Conservation (phyloP, 1,140 invertebrate species). For the Cydia pomonella region DNA sequence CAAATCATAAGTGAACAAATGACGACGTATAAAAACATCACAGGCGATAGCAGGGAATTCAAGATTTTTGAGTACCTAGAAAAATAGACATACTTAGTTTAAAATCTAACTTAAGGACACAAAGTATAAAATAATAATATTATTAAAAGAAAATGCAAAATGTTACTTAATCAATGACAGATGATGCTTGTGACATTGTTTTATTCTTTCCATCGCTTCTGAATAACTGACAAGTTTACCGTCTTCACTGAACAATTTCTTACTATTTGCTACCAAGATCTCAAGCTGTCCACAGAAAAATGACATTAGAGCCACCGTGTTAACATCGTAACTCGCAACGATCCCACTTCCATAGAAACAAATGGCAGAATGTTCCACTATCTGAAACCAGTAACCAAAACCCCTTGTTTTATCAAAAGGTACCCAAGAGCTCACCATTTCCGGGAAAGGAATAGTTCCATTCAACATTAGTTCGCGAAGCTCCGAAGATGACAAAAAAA, state of each 20-base stretch:
- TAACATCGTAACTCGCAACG: conserved; percentile 64
- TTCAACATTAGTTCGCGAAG: conserved; percentile 45
- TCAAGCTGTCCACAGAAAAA: conserved; percentile 69
- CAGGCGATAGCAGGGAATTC: conserved; percentile 60
- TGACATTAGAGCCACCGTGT: conserved; percentile 60
- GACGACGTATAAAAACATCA: conserved; percentile 67
- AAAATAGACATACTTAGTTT: too few species aligned
- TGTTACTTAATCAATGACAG: conserved; percentile 56
- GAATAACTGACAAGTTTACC: conserved; percentile 42
- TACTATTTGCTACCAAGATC: conserved; percentile 56
- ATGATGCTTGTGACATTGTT: conserved; percentile 62
- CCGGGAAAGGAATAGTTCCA: conserved; percentile 55
- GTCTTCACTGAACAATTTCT: conserved; percentile 51
- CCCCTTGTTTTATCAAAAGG: conserved; percentile 54
- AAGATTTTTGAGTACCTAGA: conserved; percentile 57
- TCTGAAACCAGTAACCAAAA: conserved; percentile 52
- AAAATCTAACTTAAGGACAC: too few species aligned
- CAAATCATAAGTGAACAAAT: conserved; percentile 71
- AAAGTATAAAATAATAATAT: conserved; percentile 32
- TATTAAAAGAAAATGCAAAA: conserved; percentile 19
- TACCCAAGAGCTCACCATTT: conserved; percentile 55
- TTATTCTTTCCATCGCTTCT: conserved; percentile 50
- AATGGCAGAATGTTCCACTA: conserved; percentile 53
- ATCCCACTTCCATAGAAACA: conserved; percentile 65
- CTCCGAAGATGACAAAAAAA: conserved; percentile 49